phyloP scores from a whole-genome alignment of 1,140 invertebrate genomes.

The Anastrepha ludens region DNA sequence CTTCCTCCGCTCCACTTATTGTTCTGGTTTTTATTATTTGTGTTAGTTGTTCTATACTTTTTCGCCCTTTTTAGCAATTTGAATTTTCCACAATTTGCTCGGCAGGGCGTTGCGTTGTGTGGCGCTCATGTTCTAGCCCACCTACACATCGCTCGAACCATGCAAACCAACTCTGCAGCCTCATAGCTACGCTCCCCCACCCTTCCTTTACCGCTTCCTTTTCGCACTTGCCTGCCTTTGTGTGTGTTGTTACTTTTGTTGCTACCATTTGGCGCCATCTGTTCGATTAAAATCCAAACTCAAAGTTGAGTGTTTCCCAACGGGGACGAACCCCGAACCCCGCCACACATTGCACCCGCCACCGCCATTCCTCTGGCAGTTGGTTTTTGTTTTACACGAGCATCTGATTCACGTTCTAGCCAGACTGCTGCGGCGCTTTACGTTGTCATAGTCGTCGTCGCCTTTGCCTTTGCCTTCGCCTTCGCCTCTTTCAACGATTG shows the following conservation, averaged over 20 bases:
- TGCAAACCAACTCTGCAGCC: not conserved
- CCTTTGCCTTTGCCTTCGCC: not conserved
- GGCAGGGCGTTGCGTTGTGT: not conserved
- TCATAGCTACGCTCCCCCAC: not conserved
- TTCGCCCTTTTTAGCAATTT: slow-evolving; percentile 38
- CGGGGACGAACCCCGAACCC: not conserved
- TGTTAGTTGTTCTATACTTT: not conserved
- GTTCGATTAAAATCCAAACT: slow-evolving; percentile 51
- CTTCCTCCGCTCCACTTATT: slow-evolving; percentile 13
- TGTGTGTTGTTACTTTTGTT: slow-evolving; percentile 8
- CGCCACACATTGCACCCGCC: not conserved
- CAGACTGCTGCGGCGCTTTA: not conserved
- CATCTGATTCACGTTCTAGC: slow-evolving; percentile 29
- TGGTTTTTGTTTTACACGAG: not conserved
- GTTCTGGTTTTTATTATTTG: not conserved
- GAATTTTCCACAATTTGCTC: slow-evolving; percentile 38
- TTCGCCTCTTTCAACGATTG: not conserved
- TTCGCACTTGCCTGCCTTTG: not conserved
- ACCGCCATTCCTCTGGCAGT: not conserved
- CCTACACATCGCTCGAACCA: not conserved
- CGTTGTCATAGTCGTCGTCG: slow-evolving; percentile 10
- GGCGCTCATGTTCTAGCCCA: not conserved
- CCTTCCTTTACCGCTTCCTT: not conserved
- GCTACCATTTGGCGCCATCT: slow-evolving; percentile 37
- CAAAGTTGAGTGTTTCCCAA: slow-evolving; percentile 48